Percentiles rank a stretch among this genome's conserved stretches.
Conservation (phyloP, 35 echinoderm and acorn worm genomes). For the Patiria miniata region DNA sequence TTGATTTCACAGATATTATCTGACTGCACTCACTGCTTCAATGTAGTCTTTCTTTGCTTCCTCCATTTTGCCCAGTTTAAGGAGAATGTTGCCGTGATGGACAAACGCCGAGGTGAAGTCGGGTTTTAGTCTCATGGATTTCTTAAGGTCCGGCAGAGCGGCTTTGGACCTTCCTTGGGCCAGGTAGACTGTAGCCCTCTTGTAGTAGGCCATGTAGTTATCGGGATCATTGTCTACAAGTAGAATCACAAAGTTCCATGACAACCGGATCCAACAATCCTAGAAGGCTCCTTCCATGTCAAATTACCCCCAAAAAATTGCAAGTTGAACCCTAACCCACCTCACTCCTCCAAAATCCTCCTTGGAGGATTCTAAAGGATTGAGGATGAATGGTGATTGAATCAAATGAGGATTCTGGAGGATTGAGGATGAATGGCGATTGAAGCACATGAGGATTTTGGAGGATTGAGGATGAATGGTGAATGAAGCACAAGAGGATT, state of each 20-base stretch:
- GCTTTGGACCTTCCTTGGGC: slow-evolving; percentile 85
- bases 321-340: too few relatives aligned
- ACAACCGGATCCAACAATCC: background rate
- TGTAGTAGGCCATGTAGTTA: slow-evolving; percentile 95
- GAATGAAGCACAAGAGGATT: too few relatives aligned
- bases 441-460: too few relatives aligned
- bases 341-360: too few relatives aligned
- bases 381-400: too few relatives aligned
- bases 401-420: too few relatives aligned
- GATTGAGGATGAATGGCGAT: too few relatives aligned
- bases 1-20: too few relatives aligned
- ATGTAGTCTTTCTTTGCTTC: slow-evolving; percentile 72
- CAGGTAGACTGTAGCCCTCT: slow-evolving; percentile 84
- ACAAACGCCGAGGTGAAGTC: slow-evolving; percentile 86
- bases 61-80: slow-evolving; percentile 75
- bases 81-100: slow-evolving; percentile 73
- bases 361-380: too few relatives aligned
- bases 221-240: slow-evolving; percentile 72
- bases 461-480: too few relatives aligned
- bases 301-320: too few relatives aligned
- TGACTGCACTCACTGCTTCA: slow-evolving; percentile 54
- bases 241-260: background rate
- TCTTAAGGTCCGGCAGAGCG: slow-evolving; percentile 84
- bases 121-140: slow-evolving; percentile 81
- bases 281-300: too few relatives aligned